Evolutionary conservation across 2,797 vertebrate genomes (phyloP).

Genomic region (Peromyscus nudipes): DNA sequence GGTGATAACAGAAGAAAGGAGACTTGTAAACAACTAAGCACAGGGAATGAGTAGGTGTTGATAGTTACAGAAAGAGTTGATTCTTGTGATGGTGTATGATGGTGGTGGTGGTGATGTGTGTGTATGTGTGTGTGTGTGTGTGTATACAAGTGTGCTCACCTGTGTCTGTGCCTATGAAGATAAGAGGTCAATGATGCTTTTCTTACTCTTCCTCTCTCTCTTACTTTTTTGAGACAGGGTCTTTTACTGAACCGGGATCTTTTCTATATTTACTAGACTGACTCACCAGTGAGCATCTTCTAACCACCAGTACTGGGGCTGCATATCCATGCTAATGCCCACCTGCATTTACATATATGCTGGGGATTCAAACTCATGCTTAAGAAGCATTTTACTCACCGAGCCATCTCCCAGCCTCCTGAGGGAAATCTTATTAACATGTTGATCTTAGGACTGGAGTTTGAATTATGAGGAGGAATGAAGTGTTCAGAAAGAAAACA

Average conservation of each 20-base stretch:
- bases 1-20: neutral
- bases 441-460: neutral
- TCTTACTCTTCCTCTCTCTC: neutral
- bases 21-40: neutral
- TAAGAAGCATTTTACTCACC: neutral
- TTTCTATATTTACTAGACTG: neutral
- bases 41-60: neutral
- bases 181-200: neutral
- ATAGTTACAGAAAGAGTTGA: neutral
- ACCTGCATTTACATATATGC: neutral
- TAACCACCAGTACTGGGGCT: neutral
- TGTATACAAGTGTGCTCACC: neutral
- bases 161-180: neutral
- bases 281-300: neutral
- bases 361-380: neutral
- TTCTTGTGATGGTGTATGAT: neutral
- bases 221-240: too few relatives aligned
- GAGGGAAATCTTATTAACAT: neutral
- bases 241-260: neutral
- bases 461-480: neutral
- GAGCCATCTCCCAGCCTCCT: neutral
- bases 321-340: too few relatives aligned
- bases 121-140: neutral
- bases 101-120: neutral
- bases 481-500: neutral